phyloP scores from a whole-genome alignment of 1,140 invertebrate genomes.

The Neodiprion pinetum region DNA sequence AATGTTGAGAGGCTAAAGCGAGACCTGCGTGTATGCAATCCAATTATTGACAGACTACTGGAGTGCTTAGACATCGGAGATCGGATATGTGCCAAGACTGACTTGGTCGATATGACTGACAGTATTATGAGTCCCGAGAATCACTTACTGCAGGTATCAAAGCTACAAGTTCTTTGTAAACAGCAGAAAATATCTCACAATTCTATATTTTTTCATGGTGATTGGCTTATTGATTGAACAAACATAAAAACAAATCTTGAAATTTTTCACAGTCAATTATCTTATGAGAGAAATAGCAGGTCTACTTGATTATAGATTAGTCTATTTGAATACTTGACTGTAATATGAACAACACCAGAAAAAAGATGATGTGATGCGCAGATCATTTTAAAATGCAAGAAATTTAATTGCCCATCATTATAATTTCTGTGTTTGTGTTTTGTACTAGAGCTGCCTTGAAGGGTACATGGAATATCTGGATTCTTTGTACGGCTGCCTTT shows the following conservation, averaged over 20 bases:
- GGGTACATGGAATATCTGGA: conserved; percentile 77
- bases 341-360: too few relatives aligned
- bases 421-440: conserved; percentile 25
- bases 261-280: not conserved
- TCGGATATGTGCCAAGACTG: conserved; percentile 63
- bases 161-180: conserved; percentile 12
- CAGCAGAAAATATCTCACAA: conserved; percentile 7
- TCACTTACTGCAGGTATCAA: conserved; percentile 73
- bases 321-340: too few relatives aligned
- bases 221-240: not conserved
- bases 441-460: conserved; percentile 75
- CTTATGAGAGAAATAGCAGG: conserved; percentile 12
- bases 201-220: conserved; percentile 10
- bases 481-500: conserved; percentile 80
- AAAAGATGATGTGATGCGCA: too few relatives aligned
- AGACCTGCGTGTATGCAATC: conserved; percentile 77
- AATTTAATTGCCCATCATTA: too few relatives aligned
- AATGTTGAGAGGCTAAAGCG: conserved; percentile 82
- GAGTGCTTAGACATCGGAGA: conserved; percentile 74
- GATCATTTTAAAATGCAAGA: too few relatives aligned
- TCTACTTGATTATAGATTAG: conserved; percentile 9
- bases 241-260: conserved; percentile 17
- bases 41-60: conserved; percentile 76
- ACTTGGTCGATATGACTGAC: conserved; percentile 70
- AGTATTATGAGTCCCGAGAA: conserved; percentile 75